phyloP scores from a whole-genome alignment of 2,888 invertebrate genomes.

The Oeneis ivallda region DNA sequence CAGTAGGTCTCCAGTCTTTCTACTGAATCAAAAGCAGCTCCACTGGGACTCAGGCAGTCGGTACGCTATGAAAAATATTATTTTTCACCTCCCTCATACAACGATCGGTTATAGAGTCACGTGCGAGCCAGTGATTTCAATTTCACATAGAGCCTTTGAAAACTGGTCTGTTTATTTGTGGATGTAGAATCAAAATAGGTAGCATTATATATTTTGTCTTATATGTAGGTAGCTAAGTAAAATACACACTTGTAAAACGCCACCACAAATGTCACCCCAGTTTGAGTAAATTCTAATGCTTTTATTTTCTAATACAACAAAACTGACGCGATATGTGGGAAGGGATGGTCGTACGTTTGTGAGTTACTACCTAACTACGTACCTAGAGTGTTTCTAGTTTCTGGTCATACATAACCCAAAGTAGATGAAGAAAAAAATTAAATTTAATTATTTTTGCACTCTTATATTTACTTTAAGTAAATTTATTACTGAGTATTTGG shows the following conservation, averaged over 20 bases:
- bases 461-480: too few species aligned
- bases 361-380: too few species aligned
- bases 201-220: background rate
- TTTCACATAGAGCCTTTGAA: conserved; percentile 59
- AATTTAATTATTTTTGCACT: too few species aligned
- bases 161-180: conserved; percentile 43
- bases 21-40: conserved; percentile 51
- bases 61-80: conserved; percentile 69
- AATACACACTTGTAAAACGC: too few species aligned
- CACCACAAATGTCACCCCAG: too few species aligned
- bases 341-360: too few species aligned
- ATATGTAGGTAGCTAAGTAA: background rate
- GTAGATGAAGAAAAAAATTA: background rate
- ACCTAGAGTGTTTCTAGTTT: too few species aligned
- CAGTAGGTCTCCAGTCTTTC: background rate
- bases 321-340: too few species aligned
- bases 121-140: conserved; percentile 71
- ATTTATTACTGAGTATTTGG: too few species aligned
- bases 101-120: conserved; percentile 70
- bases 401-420: too few species aligned
- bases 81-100: conserved; percentile 64
- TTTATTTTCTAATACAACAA: too few species aligned
- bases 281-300: too few species aligned
- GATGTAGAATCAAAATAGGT: background rate
- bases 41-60: conserved; percentile 49